Evolutionary conservation across 1,140 invertebrate species (phyloP), one percentile per base, ranked within the genome.

Genomic region (Zaprionus ghesquierei): DNA sequence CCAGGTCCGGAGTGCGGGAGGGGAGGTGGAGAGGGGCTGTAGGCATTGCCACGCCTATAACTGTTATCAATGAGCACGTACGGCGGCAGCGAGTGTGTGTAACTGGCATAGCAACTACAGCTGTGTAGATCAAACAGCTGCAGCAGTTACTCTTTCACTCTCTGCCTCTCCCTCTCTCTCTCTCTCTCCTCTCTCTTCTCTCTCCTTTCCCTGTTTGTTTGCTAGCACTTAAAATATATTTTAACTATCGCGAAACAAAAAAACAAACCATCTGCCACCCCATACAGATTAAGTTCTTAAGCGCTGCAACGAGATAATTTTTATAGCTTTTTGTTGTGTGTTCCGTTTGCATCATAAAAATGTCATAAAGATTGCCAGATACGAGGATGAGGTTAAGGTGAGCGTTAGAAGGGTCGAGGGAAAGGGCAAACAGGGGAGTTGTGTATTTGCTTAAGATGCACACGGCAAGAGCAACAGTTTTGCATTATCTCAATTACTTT

Each of bases 61-160:
- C 62, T 49, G 60, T 65, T 65, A 71, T 56, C 61, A 71, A 70
- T 70, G 55, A 51, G 22, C 22, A 50, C 18, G 29, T 62, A 31
- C 31, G 6, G 38, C 20, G 51, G 46, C 12, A 55, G n/a, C 38
- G 54, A n/a, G 18, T 20, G 29, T 56, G 59, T 33, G 50, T 46
- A 70, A 56, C 60, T 51, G 41, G 55, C 49, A 22, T 35, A 55
- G 54, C 31, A 72, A 59, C 54, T n/a, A n/a, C 46, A 59, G 8
- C 27, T 58, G 54, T 31, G 51, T 54, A 66, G 65, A 55, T 38
- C 56, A 49, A 54, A 22, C 23, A 61, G 56, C 18, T 68, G 29
- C 22, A 46, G 35, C 27, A 31, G 41, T 31, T 13, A 6, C 35
- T 15, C 13, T 15, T n/a, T 20, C 41, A 10, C 41, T 5, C 41